Evolutionary conservation across 2,797 vertebrate genomes (phyloP), one percentile per base, ranked within the genome.

Genomic region (Anguilla anguilla): DNA sequence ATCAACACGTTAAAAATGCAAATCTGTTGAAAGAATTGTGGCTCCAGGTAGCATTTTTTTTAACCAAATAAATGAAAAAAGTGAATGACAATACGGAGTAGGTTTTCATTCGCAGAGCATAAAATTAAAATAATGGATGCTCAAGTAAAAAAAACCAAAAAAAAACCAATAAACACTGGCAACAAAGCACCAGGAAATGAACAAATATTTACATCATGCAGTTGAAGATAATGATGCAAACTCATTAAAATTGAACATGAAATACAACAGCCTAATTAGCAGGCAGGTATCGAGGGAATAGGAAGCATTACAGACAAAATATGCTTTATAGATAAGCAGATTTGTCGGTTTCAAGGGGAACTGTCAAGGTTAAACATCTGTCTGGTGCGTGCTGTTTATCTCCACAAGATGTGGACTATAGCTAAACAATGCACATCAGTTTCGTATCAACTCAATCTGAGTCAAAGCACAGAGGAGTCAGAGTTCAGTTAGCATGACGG

Each of bases 151-250:
- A 85, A 35, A 59, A 2, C 28, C 57, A 19, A 46, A 85, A 19
- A 46, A 85, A 35, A 84, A 79, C 82, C 87, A 88, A 90, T 77
- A 85, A 87, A 53, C 69, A 69, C 86, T 79, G 85, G 85, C 57
- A 86, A 15, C 13, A 39, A 28, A 81, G 86, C 88, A 89, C 86
- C 84, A 15, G 35, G 61, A 83, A 86, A 59, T 19, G 83, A 90
- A 87, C 69, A 89, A 91, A 91, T 85, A 83, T 88, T 89, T 88
- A 85, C 88, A 89, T 82, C 83, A 85, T 90, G 82, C 53, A 83
- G 83, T 85, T 43, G 39, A 74, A 55, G 69, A 87, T 84, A 89
- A 77, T 64, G 84, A 88, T 35, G 67, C 82, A 57, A 89, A 89
- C 59, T 86, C 85, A 88, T 89, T 91, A 90, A 87, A 28, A 19